Base-by-base conservation (phyloP, 2,797 vertebrate species). In the Lutjanus argentimaculatus region DNA sequence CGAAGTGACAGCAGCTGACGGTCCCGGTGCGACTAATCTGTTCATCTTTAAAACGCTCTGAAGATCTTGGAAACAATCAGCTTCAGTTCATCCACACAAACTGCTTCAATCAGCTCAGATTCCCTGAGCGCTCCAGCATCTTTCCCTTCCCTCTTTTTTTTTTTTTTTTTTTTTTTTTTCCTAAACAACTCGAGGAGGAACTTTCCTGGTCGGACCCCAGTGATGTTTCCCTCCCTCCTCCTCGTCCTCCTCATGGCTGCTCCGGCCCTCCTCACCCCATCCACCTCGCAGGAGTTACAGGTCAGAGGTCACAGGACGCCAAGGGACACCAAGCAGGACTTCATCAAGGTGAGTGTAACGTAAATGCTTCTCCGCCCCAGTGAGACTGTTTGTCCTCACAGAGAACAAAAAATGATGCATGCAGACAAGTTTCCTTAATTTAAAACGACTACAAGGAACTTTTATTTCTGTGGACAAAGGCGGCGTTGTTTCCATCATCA, bases 311-410 rank as follows among this genome's bases (percentile, higher is more conserved):
- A 91, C 36, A 79, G 89, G 53, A 36, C 74, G 15, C 52, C 73
- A 6, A 86, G 88, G 76, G 88, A 88, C 21, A 14, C 82, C 69
- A 80, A 72, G 55, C 73, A 83, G 19, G 86, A 92, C 73, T 17
- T 91, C 22, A 78, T 95, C 62, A 93, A 91, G 90, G 91, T 95
- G 67, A 83, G 42, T 57, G 6, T 36, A 36, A 36, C 6, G 4
- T 36, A 36, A 36, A 6, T 36, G 30, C 30, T 36, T 36, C 30
- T 25, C 25, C 25, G 25, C 25, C 25, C 25, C 25, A 25, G 25
- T 25, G 25, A 25, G 25, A 25, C 25, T 36, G 30, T 36, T 6
- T 36, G 30, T 36, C 5, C 30, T 36, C 30, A 36, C 30, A 36
- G 30, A 36, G 30, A 36, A 36, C 30, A 36, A 36, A 36, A 36